A percentile compares a stretch with the other conserved stretches of the same genome.
phyloP scores from a whole-genome alignment of 2,797 vertebrate species.

The Chrysocyon brachyurus region DNA sequence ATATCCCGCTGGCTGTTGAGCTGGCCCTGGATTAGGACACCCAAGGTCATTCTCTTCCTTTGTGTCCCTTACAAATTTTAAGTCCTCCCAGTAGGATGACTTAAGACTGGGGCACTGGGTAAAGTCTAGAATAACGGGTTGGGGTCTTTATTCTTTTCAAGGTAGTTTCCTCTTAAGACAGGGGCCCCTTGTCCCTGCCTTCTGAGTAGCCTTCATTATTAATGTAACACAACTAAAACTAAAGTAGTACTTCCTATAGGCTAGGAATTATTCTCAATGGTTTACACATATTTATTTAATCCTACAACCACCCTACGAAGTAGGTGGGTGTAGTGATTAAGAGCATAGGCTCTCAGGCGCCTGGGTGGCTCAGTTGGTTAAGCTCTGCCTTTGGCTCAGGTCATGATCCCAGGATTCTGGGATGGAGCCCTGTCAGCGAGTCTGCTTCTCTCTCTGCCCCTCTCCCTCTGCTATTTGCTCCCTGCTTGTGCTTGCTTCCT shows the following conservation, averaged over 20 bases:
- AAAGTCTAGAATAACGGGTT: background rate
- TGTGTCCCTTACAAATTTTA: background rate
- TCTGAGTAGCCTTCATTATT: background rate
- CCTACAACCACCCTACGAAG: background rate
- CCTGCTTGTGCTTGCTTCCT: background rate
- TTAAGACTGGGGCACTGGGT: background rate
- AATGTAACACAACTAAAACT: background rate
- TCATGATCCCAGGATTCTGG: background rate
- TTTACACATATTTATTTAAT: conserved; percentile 21
- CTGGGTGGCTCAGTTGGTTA: background rate
- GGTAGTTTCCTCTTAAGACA: background rate
- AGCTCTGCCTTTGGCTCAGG: background rate
- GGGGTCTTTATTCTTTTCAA: background rate
- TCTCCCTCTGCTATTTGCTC: too few relatives aligned
- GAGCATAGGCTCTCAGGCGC: background rate
- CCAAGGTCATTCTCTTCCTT: background rate
- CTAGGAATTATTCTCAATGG: conserved; percentile 5
- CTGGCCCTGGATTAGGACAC: background rate
- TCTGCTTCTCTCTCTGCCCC: background rate
- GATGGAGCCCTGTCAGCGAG: background rate
- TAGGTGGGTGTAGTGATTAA: background rate
- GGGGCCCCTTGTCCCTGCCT: background rate
- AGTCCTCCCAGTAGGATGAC: background rate
- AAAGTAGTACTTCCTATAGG: background rate
- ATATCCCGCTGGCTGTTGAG: background rate